Base-by-base conservation (phyloP, 2,113 vertebrate species). In the Turdus rufiventris region DNA sequence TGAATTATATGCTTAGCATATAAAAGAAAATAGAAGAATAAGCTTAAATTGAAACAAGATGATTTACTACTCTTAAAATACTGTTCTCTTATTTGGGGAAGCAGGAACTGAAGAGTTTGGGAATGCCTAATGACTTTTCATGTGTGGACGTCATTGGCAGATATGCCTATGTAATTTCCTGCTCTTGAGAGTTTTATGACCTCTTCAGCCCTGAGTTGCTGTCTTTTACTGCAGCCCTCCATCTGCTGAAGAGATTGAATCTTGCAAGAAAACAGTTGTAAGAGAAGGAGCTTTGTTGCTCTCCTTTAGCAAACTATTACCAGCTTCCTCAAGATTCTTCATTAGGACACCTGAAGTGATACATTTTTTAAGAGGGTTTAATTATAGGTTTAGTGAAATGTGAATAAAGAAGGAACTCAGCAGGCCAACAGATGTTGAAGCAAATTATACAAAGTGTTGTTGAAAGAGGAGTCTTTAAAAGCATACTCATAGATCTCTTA, bases 121-220 rank as follows among this genome's bases (percentile, higher is more conserved):
- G 48, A 93, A 40, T 4, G 26, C 87, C 81, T 94, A 93, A 91
- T 88, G 89, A 67, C 67, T 93, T 93, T 91, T 95, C 92, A 85
- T 87, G 85, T 85, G 57, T 77, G 77, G 71, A 71, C 72, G 1
- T 2, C n/a, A 70, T 76, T 85, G 92, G 87, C 81, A 94, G 82
- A 84, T 91, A 88, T 88, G 31, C 51, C 62, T 56, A 8, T 88
- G 91, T 83, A 82, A 96, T 96, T 95, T 96, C 96, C 89, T 96
- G 94, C 81, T 89, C 85, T 88, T 91, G 60, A 80, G 91, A 94
- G 82, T 79, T 96, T 97, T 95, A 95, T 83, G 93, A 93, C 85
- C 85, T 89, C 71, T 76, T 71, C 78, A 93, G n/a, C 53, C 56
- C 66, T 17, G 17, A 88, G 54, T 47, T 26, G 34, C 65, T 89